A percentile compares a stretch with the other conserved stretches of the same genome.
These are phyloP conservation scores for Phalacrocorax brasilianus DNA, from an alignment of 2,113 vertebrate genomes.

Conservation along the genomic window DNA sequence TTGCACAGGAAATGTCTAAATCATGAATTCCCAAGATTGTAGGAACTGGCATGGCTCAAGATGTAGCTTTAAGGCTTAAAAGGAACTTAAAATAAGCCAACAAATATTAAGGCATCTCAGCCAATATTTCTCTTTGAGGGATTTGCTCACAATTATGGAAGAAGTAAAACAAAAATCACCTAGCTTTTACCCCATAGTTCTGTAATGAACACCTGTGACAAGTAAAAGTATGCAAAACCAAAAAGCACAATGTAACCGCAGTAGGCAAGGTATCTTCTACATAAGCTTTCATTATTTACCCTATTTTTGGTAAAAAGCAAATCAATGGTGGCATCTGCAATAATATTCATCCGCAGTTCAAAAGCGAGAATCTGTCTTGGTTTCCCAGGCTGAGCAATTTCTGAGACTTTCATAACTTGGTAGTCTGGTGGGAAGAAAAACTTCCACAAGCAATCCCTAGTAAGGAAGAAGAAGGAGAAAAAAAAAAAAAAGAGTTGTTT, in stretches of 20 bases:
- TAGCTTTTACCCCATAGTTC: neutral
- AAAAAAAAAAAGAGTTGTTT: neutral
- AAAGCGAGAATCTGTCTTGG: slow-evolving; percentile 95
- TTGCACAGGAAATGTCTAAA: neutral
- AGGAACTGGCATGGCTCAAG: neutral
- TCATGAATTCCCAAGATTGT: neutral
- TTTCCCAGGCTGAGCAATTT: slow-evolving; percentile 87
- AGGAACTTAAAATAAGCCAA: neutral
- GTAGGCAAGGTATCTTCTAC: neutral
- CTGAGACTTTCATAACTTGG: slow-evolving; percentile 92
- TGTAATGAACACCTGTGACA: neutral
- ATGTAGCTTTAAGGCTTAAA: neutral
- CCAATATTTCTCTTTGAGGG: neutral
- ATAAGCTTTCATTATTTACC: slow-evolving; percentile 72
- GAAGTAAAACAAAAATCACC: neutral
- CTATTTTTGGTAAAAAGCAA: slow-evolving; percentile 98
- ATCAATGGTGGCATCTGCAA: slow-evolving; percentile 97
- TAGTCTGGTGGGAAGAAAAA: slow-evolving; percentile 97
- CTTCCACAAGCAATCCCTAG: slow-evolving; percentile 96
- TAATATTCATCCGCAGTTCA: slow-evolving; percentile 98
- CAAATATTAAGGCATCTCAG: neutral
- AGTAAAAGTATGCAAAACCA: neutral
- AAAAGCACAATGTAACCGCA: neutral
- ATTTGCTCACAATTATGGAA: neutral
- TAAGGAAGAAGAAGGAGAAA: neutral